Evolutionary conservation across 1,140 invertebrate genomes (phyloP), one percentile per base, ranked within the genome.

Genomic region (Paracyclopina nana): DNA sequence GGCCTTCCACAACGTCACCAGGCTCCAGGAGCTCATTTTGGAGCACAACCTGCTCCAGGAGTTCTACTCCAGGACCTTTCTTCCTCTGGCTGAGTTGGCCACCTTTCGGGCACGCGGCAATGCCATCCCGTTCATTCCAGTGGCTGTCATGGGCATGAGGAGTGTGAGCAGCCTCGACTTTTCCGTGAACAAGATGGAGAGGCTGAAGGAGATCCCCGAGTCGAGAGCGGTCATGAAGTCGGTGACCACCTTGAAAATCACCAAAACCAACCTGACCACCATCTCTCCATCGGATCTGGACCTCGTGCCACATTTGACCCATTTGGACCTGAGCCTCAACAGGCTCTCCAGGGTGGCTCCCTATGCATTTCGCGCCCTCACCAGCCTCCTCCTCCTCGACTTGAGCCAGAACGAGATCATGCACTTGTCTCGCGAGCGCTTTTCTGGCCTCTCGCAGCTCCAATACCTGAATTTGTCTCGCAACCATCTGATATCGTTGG

Each of bases 281-380:
- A 70, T 91, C 4, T 84, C 82, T 0, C 82, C 80, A 38, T 80
- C 79, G 58, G 85, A 88, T 57, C 87, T 91, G 59, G 77, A 82
- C 58, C 74, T 79, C n/a, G 87, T 87, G 57, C 78, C 80, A 2
- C 72, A 74, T 0, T 65, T 91, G 8, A 70, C 79, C 56, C 76
- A 77, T 57, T 67, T 90, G 14, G 77, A 75, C 55, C 62, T 91
- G 29, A 68, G 71, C 1, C 68, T 75, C 54, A 90, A 88, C 61
- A 69, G 73, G 54, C 81, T 91, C 24, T 73, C 73, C 4, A 70
- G 79, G 53, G 72, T 90, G 45, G 87, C 83, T 0, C 82, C 84
- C 0, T 79, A 82, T 1, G 80, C 83, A 27, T 90, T 91, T 60
- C 72, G 73, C 30, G 75, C 74, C 53, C 64, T 91, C 14, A 72